Base-by-base conservation (phyloP, 2,888 invertebrate species). In the Biston stratarius region DNA sequence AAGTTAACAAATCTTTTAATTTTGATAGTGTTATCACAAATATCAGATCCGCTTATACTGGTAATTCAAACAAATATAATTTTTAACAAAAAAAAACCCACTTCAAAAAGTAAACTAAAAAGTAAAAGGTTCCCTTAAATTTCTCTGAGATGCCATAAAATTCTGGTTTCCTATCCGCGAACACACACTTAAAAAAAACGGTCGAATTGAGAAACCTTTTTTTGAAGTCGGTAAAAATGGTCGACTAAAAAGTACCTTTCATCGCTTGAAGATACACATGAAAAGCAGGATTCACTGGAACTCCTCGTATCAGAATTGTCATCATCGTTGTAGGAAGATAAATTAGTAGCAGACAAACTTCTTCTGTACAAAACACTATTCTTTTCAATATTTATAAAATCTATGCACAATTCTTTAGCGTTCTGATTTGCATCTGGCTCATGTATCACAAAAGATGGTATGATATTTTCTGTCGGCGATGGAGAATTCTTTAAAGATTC, bases 361-460 rank as follows among this genome's bases (percentile, higher is more conserved):
- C 79, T 81, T 73, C 87, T 83, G 47, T 83, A 88, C 6, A 87
- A 60, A 0, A 84, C 86, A n/a, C 81, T 80, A 61, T 87, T 84
- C 61, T 82, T 86, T 74, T 94, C 92, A 59, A 86, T 79, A 47
- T 75, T 83, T 6, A 93, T 80, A 45, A 93, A 92, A 42, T 89
- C 81, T 47, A 79, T 80, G 70, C 90, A 90, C 8, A 86, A 51
- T 45, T 87, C 83, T 61, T 82, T 89, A 0, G 79, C 61, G 67
- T 86, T 82, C 53, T 77, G 69, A 38, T 61, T 74, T 1, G 73
- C 42, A 49, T 85, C 84, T 11, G 89, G 83, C 40, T 84, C 87
- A 67, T 91, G 79, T 24, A 93, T 81, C 0, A 91, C 80, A 14
- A 93, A 86, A 38, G 86, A 87, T 6, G 93, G 93, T 59, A 92